Evolutionary conservation across 2,113 vertebrate species (phyloP).

Genomic region (Phylloscopus trochiloides): DNA sequence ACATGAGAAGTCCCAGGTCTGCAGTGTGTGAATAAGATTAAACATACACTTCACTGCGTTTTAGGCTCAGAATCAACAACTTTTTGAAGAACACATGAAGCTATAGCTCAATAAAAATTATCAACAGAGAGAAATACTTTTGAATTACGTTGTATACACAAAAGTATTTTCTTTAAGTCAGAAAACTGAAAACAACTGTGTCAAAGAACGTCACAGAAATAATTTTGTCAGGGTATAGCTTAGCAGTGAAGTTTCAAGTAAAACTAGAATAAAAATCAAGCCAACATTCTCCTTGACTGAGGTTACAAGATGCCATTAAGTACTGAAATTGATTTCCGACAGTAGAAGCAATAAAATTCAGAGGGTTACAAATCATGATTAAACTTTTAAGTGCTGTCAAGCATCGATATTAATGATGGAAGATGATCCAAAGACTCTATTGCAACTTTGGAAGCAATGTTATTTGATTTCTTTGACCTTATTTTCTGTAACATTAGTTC

Average conservation of each 20-base stretch:
- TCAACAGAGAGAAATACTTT: not conserved
- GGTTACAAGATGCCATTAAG: not conserved
- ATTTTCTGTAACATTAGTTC: conserved; percentile 5
- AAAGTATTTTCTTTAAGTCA: not conserved
- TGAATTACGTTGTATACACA: not conserved
- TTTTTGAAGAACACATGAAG: not conserved
- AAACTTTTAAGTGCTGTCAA: not conserved
- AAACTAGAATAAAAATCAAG: not conserved
- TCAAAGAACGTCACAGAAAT: not conserved
- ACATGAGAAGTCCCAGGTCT: not conserved
- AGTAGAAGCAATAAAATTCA: not conserved
- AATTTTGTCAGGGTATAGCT: not conserved
- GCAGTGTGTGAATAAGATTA: not conserved
- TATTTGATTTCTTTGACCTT: not conserved
- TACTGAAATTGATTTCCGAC: not conserved
- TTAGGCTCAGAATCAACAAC: not conserved
- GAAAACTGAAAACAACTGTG: not conserved
- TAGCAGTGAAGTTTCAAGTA: not conserved
- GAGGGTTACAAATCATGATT: not conserved
- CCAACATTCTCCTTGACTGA: not conserved
- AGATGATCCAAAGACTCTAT: not conserved
- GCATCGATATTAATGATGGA: not conserved
- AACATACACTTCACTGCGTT: not conserved
- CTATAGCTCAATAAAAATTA: not conserved
- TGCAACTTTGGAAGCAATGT: not conserved